These are phyloP conservation scores for Rhabdophis nuchalis DNA, from an alignment of 2,797 vertebrate species.

Conservation along the genomic window DNA sequence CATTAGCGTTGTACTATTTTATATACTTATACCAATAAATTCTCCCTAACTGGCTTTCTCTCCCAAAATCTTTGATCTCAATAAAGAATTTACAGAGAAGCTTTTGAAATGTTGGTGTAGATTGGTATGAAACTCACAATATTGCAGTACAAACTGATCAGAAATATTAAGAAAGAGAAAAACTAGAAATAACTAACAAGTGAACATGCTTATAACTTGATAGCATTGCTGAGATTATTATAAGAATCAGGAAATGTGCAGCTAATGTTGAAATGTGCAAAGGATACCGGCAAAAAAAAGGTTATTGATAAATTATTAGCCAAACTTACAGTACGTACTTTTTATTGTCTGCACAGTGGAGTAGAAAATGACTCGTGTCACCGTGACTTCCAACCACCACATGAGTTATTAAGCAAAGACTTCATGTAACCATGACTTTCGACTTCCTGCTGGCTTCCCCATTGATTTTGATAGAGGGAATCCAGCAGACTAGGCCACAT, in stretches of 20 bases:
- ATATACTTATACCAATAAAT: not conserved
- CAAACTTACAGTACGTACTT: not conserved
- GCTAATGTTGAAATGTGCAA: not conserved
- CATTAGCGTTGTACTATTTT: not conserved
- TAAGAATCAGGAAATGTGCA: not conserved
- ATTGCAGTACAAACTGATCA: not conserved
- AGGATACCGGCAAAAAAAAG: not conserved
- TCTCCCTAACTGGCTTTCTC: not conserved
- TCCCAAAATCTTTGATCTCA: not conserved
- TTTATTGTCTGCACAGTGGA: not conserved
- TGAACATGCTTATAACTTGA: not conserved
- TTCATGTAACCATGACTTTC: not conserved
- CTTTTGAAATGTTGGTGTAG: not conserved
- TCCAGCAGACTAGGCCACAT: not conserved
- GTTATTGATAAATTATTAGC: not conserved
- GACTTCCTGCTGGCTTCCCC: not conserved
- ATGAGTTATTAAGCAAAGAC: not conserved
- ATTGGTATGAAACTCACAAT: not conserved
- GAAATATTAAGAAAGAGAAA: not conserved
- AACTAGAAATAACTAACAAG: not conserved
- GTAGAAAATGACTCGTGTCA: not conserved
- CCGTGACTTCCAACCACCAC: not conserved
- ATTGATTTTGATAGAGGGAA: not conserved
- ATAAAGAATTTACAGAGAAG: too few species aligned
- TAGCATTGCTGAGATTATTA: not conserved